phyloP scores from a whole-genome alignment of 2,113 vertebrate genomes.

The Otolemur garnettii region DNA sequence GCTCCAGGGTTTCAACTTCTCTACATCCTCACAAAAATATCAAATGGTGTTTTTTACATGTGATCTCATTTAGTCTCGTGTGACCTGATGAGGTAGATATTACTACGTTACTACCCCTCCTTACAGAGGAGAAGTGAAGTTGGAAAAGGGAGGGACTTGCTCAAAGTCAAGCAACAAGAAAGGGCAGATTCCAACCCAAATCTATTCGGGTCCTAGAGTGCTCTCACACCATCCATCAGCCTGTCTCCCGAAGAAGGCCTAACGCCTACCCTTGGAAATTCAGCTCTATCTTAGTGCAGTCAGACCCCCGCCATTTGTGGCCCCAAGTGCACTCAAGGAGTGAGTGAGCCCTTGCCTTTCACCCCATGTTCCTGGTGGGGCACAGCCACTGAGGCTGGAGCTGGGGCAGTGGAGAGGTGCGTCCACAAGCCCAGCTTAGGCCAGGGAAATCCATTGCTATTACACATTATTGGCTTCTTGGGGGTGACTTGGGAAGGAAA shows the following conservation, averaged over 20 bases:
- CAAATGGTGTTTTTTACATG: background rate
- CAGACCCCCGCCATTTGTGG: background rate
- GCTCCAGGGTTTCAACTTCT: background rate
- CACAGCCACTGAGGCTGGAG: too few species aligned
- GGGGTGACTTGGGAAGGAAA: background rate
- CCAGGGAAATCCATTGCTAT: too few species aligned
- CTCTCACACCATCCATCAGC: fast-evolving
- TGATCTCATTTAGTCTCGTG: fast-evolving
- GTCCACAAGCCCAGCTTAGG: background rate
- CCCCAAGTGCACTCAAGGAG: too few species aligned
- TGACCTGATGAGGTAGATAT: fast-evolving
- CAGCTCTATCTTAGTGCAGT: background rate
- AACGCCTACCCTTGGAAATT: background rate
- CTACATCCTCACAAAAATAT: background rate
- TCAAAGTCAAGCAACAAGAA: background rate
- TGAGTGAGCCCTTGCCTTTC: background rate
- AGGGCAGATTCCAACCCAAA: background rate
- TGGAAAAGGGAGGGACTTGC: background rate
- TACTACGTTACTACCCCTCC: too few species aligned
- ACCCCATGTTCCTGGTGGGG: background rate
- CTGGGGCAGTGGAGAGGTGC: too few species aligned
- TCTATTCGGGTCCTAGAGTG: background rate
- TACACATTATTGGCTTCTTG: background rate
- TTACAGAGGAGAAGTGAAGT: too few species aligned
- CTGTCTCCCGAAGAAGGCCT: background rate